Conservation (phyloP, 2,888 invertebrate species). For the Caenorhabditis macrosperma region DNA sequence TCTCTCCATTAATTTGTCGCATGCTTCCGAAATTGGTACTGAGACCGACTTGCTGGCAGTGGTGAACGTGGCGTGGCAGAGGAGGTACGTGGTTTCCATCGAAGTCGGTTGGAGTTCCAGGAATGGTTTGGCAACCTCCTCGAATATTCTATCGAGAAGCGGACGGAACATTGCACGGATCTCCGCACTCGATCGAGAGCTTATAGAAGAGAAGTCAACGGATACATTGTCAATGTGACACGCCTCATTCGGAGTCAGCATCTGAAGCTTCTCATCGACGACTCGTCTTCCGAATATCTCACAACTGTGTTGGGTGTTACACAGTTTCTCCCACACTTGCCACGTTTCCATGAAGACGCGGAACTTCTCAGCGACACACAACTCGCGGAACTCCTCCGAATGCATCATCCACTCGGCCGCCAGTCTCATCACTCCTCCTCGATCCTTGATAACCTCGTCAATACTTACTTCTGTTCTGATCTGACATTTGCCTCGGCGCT, state of each 20-base stretch:
- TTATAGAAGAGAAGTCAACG: background rate
- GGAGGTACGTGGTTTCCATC: background rate
- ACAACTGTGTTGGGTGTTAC: background rate
- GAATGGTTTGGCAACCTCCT: background rate
- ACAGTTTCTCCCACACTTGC: background rate
- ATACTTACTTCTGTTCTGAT: background rate
- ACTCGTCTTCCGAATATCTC: background rate
- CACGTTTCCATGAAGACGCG: background rate
- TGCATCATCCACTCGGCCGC: constrained; percentile 14
- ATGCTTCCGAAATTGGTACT: background rate
- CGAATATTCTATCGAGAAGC: background rate
- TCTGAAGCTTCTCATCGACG: background rate
- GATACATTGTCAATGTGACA: background rate
- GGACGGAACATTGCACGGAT: background rate
- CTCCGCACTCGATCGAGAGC: background rate
- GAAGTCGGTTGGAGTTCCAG: background rate
- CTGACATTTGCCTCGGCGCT: background rate
- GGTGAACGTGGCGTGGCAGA: background rate
- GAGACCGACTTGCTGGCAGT: background rate
- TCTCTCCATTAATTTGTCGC: background rate
- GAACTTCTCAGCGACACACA: constrained; percentile 1
- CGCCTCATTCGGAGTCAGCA: background rate
- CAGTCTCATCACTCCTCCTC: background rate
- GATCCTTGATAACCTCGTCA: background rate
- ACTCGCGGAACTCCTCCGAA: background rate